phyloP scores from a whole-genome alignment of 1,140 invertebrate genomes.

The Nasonia longicornis region DNA sequence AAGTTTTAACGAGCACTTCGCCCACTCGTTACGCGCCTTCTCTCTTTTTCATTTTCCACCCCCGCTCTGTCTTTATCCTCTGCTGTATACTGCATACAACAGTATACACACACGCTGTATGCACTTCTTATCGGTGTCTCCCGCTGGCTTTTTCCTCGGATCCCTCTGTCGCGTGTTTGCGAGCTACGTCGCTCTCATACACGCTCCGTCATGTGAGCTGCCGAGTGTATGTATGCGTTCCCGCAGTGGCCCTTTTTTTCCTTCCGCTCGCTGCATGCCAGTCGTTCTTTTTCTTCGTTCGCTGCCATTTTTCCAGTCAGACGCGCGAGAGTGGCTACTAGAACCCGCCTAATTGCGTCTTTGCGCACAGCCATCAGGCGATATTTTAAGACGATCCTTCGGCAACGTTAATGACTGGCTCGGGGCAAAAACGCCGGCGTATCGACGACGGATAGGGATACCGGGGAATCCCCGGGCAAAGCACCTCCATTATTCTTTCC shows the following conservation, averaged over 20 bases:
- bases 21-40: slow-evolving; percentile 19
- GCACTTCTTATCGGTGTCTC: background rate
- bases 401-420: background rate
- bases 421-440: background rate
- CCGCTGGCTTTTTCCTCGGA: background rate
- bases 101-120: background rate
- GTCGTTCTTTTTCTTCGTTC: background rate
- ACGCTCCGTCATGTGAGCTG: background rate
- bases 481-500: slow-evolving; percentile 27
- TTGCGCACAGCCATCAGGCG: background rate
- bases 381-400: background rate
- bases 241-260: background rate
- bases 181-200: background rate
- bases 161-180: background rate
- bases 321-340: background rate
- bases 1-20: slow-evolving; percentile 42
- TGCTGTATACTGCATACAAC: background rate
- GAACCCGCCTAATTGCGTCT: background rate
- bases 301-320: background rate
- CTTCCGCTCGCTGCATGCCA: background rate
- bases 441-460: background rate
- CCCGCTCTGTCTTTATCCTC: background rate
- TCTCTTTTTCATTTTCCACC: slow-evolving; percentile 10
- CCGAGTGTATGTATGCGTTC: background rate
- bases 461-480: background rate